Evolutionary conservation across 53 echinoderm and acorn worm genomes (phyloP), one percentile per base, ranked within the genome.

Genomic region (Patiria pectinifera): DNA sequence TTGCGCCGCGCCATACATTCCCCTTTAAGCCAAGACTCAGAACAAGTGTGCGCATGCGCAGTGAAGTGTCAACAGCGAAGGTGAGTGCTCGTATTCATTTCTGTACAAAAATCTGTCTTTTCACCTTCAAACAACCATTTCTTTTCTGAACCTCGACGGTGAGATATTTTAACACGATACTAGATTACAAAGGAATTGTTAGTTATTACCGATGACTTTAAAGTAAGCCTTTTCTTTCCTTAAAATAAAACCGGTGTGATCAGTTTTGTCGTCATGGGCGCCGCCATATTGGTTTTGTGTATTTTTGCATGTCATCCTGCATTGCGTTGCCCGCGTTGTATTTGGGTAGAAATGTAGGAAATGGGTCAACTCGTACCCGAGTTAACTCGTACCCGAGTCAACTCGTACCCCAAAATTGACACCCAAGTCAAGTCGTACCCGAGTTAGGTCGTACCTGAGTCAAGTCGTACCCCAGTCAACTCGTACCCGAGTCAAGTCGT

Each of bases 301-400:
- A 13, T 86, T 86, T 86, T 86, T 86, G 86, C 86, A 74, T 86
- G 86, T 86, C 86, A 86, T 86, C 49, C 86, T 43, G 61, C 58
- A 24, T 49, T n/a, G 9, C 25, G 10, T 25, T n/a, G 49, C 61
- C 23, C 48, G 53, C 35, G 4, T 59, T 26, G 25, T 11, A 66
- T 66, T 66, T 66, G 15, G 0, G 15, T 15, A 66, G 3, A 0
- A 53, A 5, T 53, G 53, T 53, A 53, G 3, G 49, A 49, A 49
- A 49, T 49, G 3, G 49, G 49, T 49, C n/a, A n/a, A n/a, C 6
- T 49, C 49, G 49, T 49, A 49, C 49, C 49, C 49, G 49, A 49
- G 49, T 49, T 49, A 49, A n/a, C n/a, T n/a, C 6, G 6, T 3
- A 49, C 49, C 49, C 49, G 3, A n/a, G n/a, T n/a, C n/a, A n/a